Percentiles rank a stretch among this genome's conserved stretches.
Evolutionary conservation across 1,140 invertebrate species (phyloP).

Genomic region (Drosophila obscura): DNA sequence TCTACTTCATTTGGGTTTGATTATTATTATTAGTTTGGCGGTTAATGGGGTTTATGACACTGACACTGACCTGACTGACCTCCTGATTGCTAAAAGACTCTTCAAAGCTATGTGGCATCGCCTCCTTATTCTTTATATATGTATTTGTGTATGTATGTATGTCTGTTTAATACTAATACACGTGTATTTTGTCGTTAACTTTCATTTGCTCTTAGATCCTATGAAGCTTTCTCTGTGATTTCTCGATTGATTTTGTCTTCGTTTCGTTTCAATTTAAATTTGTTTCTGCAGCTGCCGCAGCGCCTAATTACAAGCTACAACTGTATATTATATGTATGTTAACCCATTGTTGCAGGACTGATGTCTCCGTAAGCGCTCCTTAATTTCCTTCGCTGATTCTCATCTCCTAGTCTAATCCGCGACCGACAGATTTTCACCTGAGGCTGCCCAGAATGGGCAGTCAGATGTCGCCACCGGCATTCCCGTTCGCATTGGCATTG

Average conservation of each 20-base stretch:
- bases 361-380: constrained; percentile 46
- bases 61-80: too few species aligned
- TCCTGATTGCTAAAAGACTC: too few species aligned
- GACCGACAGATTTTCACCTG: constrained; percentile 60
- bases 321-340: constrained; percentile 66
- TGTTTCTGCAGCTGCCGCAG: constrained; percentile 23
- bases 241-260: constrained; percentile 44
- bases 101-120: neutral
- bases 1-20: too few species aligned
- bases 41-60: too few species aligned
- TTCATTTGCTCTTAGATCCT: constrained; percentile 76
- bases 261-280: constrained; percentile 8
- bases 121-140: neutral
- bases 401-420: constrained; percentile 37
- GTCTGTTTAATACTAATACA: constrained; percentile 61
- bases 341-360: constrained; percentile 80
- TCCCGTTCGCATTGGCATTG: constrained; percentile 56
- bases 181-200: constrained; percentile 77
- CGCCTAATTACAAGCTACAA: constrained; percentile 68
- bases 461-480: constrained; percentile 75
- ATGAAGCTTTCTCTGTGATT: constrained; percentile 61
- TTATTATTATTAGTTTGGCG: too few species aligned
- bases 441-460: constrained; percentile 79
- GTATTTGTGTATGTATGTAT: neutral
- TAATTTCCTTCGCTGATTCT: constrained; percentile 37